Percentiles rank a stretch among this genome's conserved stretches.
Conservation (phyloP, 2,888 invertebrate genomes). For the Tachina lurida region DNA sequence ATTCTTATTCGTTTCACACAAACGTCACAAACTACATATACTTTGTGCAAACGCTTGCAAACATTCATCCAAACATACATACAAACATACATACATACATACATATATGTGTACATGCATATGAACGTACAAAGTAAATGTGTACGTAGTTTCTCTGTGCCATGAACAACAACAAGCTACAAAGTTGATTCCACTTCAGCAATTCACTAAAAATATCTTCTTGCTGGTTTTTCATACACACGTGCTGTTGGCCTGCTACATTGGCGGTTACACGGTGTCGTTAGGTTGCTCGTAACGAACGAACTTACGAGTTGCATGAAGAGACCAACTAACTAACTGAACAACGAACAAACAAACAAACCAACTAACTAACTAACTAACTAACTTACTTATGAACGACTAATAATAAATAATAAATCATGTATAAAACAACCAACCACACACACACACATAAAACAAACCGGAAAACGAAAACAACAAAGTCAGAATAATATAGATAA, state of each 20-base stretch:
- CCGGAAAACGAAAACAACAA: constrained; percentile 29
- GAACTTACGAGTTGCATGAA: constrained; percentile 51
- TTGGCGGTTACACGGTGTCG: constrained; percentile 81
- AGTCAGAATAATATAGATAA: background rate
- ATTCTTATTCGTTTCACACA: constrained; percentile 30
- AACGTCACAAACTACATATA: too few species aligned
- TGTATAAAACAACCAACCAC: constrained; percentile 9
- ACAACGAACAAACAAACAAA: constrained; percentile 31
- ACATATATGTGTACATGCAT: too few species aligned
- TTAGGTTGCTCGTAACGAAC: constrained; percentile 75
- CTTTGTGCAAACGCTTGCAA: constrained; percentile 4
- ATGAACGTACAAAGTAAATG: background rate
- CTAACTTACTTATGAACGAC: background rate
- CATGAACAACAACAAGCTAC: constrained; percentile 48
- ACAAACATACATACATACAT: too few species aligned
- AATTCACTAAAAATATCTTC: constrained; percentile 51
- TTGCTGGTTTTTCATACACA: constrained; percentile 72
- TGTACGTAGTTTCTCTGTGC: constrained; percentile 7
- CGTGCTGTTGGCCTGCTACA: constrained; percentile 80
- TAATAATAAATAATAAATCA: constrained; percentile 16
- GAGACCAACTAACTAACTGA: constrained; percentile 47
- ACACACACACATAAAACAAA: constrained; percentile 10
- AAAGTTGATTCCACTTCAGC: constrained; percentile 48
- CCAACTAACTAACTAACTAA: constrained; percentile 18
- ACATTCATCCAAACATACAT: background rate